These are phyloP conservation scores for Pocillopora damicornis DNA, from an alignment of 64 coral and sea anemone species.

Conservation along the genomic window DNA sequence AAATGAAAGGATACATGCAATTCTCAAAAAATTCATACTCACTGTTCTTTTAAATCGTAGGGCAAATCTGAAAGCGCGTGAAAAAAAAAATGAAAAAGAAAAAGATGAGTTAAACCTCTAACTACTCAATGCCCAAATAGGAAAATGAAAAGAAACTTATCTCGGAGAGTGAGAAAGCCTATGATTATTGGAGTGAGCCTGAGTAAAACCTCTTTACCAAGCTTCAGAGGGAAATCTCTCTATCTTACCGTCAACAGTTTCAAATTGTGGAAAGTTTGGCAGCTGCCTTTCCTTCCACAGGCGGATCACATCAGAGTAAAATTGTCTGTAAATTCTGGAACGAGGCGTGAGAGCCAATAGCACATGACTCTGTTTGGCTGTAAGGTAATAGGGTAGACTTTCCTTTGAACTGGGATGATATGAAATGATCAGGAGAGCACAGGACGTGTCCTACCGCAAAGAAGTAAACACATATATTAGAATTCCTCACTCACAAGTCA, in stretches of 20 bases:
- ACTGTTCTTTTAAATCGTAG: slow-evolving; percentile 35
- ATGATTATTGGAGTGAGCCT: too few species aligned
- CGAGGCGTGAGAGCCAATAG: slow-evolving; percentile 45
- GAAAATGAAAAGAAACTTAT: not conserved
- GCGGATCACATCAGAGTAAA: slow-evolving; percentile 58
- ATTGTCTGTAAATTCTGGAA: slow-evolving; percentile 45
- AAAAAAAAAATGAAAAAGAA: not conserved
- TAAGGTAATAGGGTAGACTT: slow-evolving; percentile 34
- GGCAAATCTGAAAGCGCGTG: slow-evolving; percentile 22
- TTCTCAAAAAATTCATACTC: not conserved
- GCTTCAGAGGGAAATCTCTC: too few species aligned
- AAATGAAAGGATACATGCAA: not conserved
- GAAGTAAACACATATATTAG: too few species aligned
- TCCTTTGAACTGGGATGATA: slow-evolving; percentile 13
- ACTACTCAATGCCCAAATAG: not conserved
- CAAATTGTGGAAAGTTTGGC: slow-evolving; percentile 28
- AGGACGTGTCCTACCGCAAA: not conserved
- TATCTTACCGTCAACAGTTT: slow-evolving; percentile 10
- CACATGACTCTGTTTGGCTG: slow-evolving; percentile 1
- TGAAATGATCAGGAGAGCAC: slow-evolving; percentile 28
- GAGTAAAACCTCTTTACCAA: too few species aligned
- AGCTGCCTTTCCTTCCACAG: slow-evolving; percentile 41
- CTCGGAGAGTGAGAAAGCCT: too few species aligned
- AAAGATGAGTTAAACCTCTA: too few species aligned
- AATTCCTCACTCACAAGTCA: too few species aligned